These are phyloP conservation scores for Amia ocellicauda DNA, from an alignment of 2,113 vertebrate genomes.

Conservation along the genomic window DNA sequence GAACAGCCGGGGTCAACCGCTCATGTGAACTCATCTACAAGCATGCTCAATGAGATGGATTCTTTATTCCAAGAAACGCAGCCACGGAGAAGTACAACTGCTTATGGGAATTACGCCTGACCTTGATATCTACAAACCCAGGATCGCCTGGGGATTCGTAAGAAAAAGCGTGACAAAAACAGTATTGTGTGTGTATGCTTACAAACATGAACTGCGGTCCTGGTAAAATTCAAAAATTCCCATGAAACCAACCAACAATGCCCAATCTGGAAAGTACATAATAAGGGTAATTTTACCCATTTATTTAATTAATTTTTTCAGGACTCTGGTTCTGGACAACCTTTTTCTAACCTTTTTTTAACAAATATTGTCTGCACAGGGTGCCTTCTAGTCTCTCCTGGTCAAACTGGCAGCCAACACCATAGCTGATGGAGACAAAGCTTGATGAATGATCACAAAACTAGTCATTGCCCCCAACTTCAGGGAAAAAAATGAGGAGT, in stretches of 20 bases:
- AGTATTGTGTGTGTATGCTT: not conserved
- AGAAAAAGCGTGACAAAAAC: not conserved
- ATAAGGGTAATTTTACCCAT: not conserved
- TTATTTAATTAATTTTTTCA: too few species aligned
- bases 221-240: constrained; percentile 1
- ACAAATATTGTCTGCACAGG: too few species aligned
- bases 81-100: constrained; percentile 1
- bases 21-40: constrained; percentile 2
- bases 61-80: constrained; percentile 1
- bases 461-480: too few species aligned
- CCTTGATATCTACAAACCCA: constrained; percentile 1
- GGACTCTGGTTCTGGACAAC: too few species aligned
- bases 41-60: not conserved
- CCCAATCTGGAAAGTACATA: not conserved
- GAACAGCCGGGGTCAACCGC: constrained; percentile 17
- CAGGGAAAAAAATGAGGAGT: too few species aligned
- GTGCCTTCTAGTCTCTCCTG: too few species aligned
- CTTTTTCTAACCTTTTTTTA: too few species aligned
- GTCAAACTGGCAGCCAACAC: too few species aligned
- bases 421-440: too few species aligned
- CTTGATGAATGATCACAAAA: too few species aligned
- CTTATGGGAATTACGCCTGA: not conserved
- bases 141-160: not conserved
- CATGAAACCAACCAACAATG: constrained; percentile 1
- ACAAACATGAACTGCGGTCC: not conserved